Evolutionary conservation across 2,797 vertebrate species (phyloP).

Genomic region (Brachymystax lenok): DNA sequence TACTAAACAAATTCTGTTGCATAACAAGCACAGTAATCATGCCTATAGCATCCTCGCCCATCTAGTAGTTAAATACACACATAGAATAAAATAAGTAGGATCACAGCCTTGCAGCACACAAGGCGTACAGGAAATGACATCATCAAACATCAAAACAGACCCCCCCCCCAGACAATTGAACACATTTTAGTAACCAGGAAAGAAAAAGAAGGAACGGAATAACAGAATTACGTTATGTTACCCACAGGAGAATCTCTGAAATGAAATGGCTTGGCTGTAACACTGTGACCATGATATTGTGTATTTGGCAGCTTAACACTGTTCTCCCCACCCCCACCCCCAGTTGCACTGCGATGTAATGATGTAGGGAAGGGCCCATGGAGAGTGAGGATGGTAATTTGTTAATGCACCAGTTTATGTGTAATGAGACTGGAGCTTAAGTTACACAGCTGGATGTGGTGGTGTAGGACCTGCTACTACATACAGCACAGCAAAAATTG

Average conservation of each 20-base stretch:
- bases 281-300: not conserved
- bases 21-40: not conserved
- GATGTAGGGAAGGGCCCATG: not conserved
- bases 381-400: not conserved
- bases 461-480: not conserved
- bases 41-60: not conserved
- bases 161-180: not conserved
- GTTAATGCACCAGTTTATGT: slow-evolving; percentile 16
- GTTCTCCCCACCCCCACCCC: not conserved
- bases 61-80: not conserved
- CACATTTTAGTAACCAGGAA: not conserved
- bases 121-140: not conserved
- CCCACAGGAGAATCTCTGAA: slow-evolving; percentile 1
- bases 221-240: not conserved
- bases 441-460: not conserved
- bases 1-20: not conserved
- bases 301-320: not conserved
- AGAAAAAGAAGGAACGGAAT: not conserved
- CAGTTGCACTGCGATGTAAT: too few relatives aligned
- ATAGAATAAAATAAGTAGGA: not conserved
- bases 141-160: not conserved
- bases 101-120: not conserved
- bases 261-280: not conserved
- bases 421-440: not conserved
- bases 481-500: not conserved